Percentiles rank a stretch among this genome's conserved stretches.
These are phyloP conservation scores for Eurytoma adleriae DNA, from an alignment of 2,888 invertebrate genomes.

Conservation along the genomic window DNA sequence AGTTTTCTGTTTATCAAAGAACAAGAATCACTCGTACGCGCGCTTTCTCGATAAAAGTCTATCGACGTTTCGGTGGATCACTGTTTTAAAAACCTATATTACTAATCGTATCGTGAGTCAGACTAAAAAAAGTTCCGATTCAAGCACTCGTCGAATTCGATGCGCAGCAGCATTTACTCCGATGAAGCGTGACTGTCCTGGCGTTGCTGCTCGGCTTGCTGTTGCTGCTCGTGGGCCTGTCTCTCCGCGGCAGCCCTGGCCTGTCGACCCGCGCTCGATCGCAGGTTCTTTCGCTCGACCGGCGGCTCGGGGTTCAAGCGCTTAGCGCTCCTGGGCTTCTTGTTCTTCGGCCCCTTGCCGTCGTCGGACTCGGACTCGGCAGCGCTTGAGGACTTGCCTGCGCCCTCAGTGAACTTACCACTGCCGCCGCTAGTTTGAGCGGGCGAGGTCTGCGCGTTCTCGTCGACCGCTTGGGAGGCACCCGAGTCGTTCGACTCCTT, in stretches of 20 bases:
- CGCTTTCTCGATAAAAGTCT: slow-evolving; percentile 51
- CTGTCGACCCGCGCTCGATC: slow-evolving; percentile 87
- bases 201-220: slow-evolving; percentile 58
- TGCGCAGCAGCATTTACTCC: slow-evolving; percentile 37
- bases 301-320: slow-evolving; percentile 77
- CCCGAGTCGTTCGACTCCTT: slow-evolving; percentile 49
- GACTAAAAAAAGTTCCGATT: slow-evolving; percentile 54
- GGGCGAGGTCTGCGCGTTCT: slow-evolving; percentile 39
- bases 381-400: slow-evolving; percentile 14
- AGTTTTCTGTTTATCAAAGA: slow-evolving; percentile 46
- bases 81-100: slow-evolving; percentile 49
- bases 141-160: slow-evolving; percentile 33
- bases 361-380: slow-evolving; percentile 62
- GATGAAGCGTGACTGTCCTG: slow-evolving; percentile 47
- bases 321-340: slow-evolving; percentile 76
- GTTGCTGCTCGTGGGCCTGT: slow-evolving; percentile 77
- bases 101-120: slow-evolving; percentile 41
- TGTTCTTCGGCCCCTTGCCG: slow-evolving; percentile 68
- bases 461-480: slow-evolving; percentile 50
- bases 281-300: slow-evolving; percentile 80
- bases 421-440: slow-evolving; percentile 1
- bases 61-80: slow-evolving; percentile 54
- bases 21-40: slow-evolving; percentile 57
- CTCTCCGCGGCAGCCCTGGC: slow-evolving; percentile 78
- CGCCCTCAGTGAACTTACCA: slow-evolving; percentile 46